Conservation (phyloP, 2,113 vertebrate species). For the Scophthalmus maximus region DNA sequence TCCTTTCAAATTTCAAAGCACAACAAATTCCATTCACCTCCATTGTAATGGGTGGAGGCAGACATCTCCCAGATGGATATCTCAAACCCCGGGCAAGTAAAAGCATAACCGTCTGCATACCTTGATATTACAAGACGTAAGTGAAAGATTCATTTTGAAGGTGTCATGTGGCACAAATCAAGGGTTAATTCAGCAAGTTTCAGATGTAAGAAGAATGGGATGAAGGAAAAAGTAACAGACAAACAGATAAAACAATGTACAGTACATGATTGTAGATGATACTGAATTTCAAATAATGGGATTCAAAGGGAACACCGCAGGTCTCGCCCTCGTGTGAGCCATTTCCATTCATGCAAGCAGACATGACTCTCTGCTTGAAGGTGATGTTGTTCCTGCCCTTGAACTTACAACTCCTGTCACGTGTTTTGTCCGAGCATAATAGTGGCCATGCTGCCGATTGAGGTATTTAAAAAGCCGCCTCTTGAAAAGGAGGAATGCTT, state of each 20-base stretch:
- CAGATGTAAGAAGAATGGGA: background rate
- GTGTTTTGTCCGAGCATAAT: conserved; percentile 34
- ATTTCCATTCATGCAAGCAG: conserved; percentile 23
- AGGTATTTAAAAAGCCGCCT: conserved; percentile 24
- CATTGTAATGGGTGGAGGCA: background rate
- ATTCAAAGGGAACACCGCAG: background rate
- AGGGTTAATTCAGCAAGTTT: background rate
- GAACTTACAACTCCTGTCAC: conserved; percentile 43
- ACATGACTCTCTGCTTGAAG: conserved; percentile 28
- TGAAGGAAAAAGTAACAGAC: background rate
- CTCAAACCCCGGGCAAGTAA: background rate
- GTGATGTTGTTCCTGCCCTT: conserved; percentile 59
- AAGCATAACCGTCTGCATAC: background rate
- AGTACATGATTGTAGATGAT: background rate
- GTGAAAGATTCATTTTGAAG: background rate
- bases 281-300: background rate
- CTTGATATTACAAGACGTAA: background rate
- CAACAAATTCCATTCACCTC: background rate
- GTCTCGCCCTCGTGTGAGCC: background rate
- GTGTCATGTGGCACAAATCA: background rate
- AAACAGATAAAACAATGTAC: background rate
- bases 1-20: background rate
- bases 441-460: conserved; percentile 8
- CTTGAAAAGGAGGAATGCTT: conserved; percentile 9
- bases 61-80: background rate